Evolutionary conservation across 2,113 vertebrate species (phyloP).

Genomic region (Xyliphius kryptos): DNA sequence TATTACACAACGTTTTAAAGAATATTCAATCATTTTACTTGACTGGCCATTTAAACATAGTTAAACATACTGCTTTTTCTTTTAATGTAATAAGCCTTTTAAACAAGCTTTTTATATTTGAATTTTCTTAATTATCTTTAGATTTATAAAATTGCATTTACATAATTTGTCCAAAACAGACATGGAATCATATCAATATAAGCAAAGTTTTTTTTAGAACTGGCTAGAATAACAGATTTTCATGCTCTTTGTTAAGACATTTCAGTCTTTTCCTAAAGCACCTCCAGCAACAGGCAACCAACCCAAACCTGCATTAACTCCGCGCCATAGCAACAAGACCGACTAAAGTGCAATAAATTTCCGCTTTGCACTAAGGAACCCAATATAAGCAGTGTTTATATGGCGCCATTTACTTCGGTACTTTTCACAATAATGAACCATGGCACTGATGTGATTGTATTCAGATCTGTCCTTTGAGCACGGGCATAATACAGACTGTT

Average conservation of each 20-base stretch:
- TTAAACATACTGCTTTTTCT: too few relatives aligned
- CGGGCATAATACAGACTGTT: background rate
- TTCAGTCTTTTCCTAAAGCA: constrained; percentile 20
- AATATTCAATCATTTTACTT: too few relatives aligned
- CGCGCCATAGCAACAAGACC: constrained; percentile 37
- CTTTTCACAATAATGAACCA: constrained; percentile 20
- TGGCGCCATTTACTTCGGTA: constrained; percentile 1
- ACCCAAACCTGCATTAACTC: constrained; percentile 24
- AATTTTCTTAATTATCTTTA: too few relatives aligned
- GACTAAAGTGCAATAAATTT: constrained; percentile 29
- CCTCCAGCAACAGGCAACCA: constrained; percentile 30
- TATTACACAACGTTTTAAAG: too few relatives aligned
- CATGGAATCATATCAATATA: too few relatives aligned
- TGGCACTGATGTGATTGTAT: constrained; percentile 3
- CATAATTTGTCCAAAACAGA: too few relatives aligned
- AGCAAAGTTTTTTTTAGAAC: too few relatives aligned
- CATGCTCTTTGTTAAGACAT: constrained; percentile 20
- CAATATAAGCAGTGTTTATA: too few relatives aligned
- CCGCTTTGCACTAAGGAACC: constrained; percentile 17
- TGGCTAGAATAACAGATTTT: constrained; percentile 16
- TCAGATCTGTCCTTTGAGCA: constrained; percentile 1
- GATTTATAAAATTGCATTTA: too few relatives aligned
- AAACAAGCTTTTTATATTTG: too few relatives aligned
- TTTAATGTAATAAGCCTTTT: too few relatives aligned
- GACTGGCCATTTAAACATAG: too few relatives aligned